Evolutionary conservation across 2,888 invertebrate species (phyloP).

Genomic region (Tiliacea citrago): DNA sequence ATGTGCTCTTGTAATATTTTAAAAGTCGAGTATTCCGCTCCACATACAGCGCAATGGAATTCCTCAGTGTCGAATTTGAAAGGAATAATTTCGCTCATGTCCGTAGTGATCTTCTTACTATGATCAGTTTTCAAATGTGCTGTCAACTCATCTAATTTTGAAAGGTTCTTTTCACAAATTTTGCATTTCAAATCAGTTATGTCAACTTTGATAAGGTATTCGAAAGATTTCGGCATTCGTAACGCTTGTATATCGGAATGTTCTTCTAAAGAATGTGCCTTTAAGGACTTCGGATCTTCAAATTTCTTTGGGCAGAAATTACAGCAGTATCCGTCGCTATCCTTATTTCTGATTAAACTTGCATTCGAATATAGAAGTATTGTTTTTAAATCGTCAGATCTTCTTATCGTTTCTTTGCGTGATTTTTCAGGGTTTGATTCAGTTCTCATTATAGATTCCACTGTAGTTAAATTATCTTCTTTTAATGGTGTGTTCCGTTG

Average conservation of each 20-base stretch:
- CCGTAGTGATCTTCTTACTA: slow-evolving; percentile 42
- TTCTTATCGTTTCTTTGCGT: slow-evolving; percentile 49
- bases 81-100: slow-evolving; percentile 68
- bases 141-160: slow-evolving; percentile 45
- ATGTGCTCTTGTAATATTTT: slow-evolving; percentile 72
- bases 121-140: slow-evolving; percentile 56
- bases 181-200: slow-evolving; percentile 72
- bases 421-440: slow-evolving; percentile 13
- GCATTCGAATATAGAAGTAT: slow-evolving; percentile 70
- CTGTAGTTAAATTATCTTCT: slow-evolving; percentile 41
- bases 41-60: slow-evolving; percentile 63
- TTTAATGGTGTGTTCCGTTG: slow-evolving; percentile 55
- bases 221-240: slow-evolving; percentile 63
- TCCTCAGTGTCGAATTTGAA: slow-evolving; percentile 68
- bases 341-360: slow-evolving; percentile 67
- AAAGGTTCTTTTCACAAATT: slow-evolving; percentile 57
- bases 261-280: slow-evolving; percentile 67
- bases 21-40: slow-evolving; percentile 64
- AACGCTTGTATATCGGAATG: slow-evolving; percentile 64
- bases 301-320: slow-evolving; percentile 70
- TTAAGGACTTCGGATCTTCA: slow-evolving; percentile 66
- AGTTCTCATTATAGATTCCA: neutral
- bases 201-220: slow-evolving; percentile 70
- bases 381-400: slow-evolving; percentile 54
- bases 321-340: slow-evolving; percentile 65